Conservation (phyloP, 2,797 vertebrate species). For the Emys orbicularis region DNA sequence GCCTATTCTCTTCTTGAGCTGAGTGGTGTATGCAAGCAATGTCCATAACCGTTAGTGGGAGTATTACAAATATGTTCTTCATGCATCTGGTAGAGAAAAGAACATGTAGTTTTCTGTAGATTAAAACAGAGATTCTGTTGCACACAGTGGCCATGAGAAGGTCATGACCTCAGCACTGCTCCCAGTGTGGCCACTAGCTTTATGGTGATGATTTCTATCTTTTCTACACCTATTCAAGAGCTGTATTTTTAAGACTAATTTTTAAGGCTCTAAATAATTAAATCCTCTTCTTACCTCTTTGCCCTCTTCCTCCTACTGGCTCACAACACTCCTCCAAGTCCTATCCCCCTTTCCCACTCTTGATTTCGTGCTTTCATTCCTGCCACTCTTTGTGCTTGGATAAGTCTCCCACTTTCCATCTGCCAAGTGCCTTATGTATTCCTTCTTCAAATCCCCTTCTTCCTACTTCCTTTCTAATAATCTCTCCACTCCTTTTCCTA, state of each 20-base stretch:
- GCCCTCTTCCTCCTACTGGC: not conserved
- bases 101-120: not conserved
- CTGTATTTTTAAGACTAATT: not conserved
- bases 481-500: not conserved
- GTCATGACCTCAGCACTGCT: not conserved
- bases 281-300: not conserved
- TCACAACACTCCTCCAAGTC: not conserved
- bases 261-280: conserved; percentile 1
- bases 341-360: conserved; percentile 31
- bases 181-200: not conserved
- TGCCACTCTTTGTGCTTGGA: conserved; percentile 32
- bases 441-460: not conserved
- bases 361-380: conserved; percentile 17
- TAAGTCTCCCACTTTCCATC: conserved; percentile 65
- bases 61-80: not conserved
- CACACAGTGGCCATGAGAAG: not conserved
- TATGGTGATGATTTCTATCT: not conserved
- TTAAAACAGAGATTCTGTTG: not conserved
- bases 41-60: not conserved
- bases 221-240: conserved; percentile 19
- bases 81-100: not conserved
- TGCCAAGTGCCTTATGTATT: conserved; percentile 32
- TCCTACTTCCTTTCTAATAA: not conserved
- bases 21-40: not conserved
- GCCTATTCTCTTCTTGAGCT: conserved; percentile 7